Percentiles rank a stretch among this genome's conserved stretches.
Evolutionary conservation across 2,113 vertebrate species (phyloP).

Genomic region (Gymnorhina tibicen): DNA sequence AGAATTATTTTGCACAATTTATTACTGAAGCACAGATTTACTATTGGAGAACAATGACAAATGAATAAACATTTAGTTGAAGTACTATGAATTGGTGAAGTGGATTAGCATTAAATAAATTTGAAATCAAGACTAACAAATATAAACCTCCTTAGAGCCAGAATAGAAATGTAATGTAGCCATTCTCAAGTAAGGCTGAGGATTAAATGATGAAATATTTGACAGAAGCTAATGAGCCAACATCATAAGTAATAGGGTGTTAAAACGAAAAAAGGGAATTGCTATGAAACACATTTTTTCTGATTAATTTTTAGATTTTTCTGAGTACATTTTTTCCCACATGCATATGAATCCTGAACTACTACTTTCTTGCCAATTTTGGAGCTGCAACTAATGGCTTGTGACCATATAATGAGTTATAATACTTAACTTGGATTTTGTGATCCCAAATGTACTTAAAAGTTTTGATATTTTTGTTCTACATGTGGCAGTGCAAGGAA

Average conservation of each 20-base stretch:
- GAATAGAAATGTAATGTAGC: constrained; percentile 31
- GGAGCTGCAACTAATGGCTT: constrained; percentile 45
- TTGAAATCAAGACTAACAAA: constrained; percentile 49
- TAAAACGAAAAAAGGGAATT: constrained; percentile 63
- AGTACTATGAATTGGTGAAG: constrained; percentile 7
- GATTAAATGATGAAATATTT: constrained; percentile 68
- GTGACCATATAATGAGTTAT: constrained; percentile 50
- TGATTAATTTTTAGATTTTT: constrained; percentile 69
- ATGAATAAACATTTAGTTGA: constrained; percentile 4
- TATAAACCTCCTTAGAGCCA: constrained; percentile 8
- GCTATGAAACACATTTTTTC: constrained; percentile 49
- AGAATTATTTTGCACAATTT: constrained; percentile 1
- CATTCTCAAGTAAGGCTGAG: constrained; percentile 61
- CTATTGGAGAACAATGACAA: neutral
- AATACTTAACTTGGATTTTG: constrained; percentile 53
- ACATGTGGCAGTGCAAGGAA: neutral
- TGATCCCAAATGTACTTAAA: constrained; percentile 46
- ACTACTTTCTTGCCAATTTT: constrained; percentile 48
- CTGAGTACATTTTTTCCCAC: constrained; percentile 39
- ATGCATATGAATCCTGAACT: constrained; percentile 35
- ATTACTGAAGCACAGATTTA: neutral
- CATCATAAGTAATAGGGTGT: constrained; percentile 64
- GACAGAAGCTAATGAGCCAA: constrained; percentile 67
- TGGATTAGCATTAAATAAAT: constrained; percentile 24
- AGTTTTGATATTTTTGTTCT: constrained; percentile 41